These are phyloP conservation scores for Mustela lutreola DNA, from an alignment of 2,113 vertebrate genomes.

Conservation along the genomic window DNA sequence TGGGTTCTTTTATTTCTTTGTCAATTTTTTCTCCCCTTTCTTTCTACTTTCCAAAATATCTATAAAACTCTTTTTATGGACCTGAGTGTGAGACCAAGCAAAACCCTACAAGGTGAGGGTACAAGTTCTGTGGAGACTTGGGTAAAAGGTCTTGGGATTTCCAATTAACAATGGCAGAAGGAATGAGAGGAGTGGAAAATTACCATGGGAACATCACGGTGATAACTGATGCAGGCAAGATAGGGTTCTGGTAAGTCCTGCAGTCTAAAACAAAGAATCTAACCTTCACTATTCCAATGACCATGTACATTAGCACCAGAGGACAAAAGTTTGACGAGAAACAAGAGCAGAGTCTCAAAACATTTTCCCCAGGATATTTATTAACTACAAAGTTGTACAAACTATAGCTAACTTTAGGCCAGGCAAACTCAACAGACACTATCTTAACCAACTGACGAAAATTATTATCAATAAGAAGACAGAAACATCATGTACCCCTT, in stretches of 20 bases:
- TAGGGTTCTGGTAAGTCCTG: neutral
- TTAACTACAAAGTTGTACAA: neutral
- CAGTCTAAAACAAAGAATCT: neutral
- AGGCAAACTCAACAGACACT: neutral
- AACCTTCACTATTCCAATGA: neutral
- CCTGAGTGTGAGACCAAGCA: neutral
- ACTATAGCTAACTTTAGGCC: neutral
- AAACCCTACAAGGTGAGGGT: neutral
- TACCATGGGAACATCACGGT: accelerated
- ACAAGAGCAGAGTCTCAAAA: neutral
- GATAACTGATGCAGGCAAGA: neutral
- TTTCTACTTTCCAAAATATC: neutral
- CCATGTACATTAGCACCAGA: too few species aligned
- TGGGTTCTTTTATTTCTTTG: neutral
- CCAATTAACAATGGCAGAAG: neutral
- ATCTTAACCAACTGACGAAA: neutral
- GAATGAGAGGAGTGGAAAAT: neutral
- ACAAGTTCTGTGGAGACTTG: neutral
- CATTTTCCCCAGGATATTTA: neutral
- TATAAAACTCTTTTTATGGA: neutral
- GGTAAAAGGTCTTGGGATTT: neutral
- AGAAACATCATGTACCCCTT: neutral
- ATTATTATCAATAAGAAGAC: neutral
- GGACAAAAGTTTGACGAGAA: neutral
- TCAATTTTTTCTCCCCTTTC: neutral